Base-by-base conservation (phyloP, 2,888 invertebrate genomes). In the Spodoptera littoralis region DNA sequence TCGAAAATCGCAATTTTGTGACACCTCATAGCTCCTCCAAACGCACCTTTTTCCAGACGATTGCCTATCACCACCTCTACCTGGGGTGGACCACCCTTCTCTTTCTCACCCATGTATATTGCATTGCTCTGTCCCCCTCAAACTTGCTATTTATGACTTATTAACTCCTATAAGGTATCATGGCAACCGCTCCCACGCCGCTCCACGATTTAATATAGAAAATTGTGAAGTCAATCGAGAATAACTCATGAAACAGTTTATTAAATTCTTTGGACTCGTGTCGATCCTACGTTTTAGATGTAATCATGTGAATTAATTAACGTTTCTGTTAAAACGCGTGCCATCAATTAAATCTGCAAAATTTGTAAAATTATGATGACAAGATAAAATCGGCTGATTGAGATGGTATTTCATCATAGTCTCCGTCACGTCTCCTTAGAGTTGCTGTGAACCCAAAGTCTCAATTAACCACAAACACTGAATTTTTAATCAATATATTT, bases 131-230 rank as follows among this genome's bases (percentile, higher is more conserved):
- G 55, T 91, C 90, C 80, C 91, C 72, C 75, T 93, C 81, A 68
- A 80, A 64, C 89, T 79, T 79, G 82, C 90, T 90, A 91, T 93
- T 94, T 93, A 93, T 94, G 94, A 94, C 94, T 94, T 94, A 94
- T 94, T 94, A 94, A 92, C 93, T 93, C 87, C 92, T 93, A 90
- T 89, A 81, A 92, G 93, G 94, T 94, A 94, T 93, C 94, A 92
- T 93, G 87, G 94, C 94, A 94, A 94, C 94, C 88, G 84, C 88
- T 86, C 90, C 88, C 87, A 81, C 81, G 83, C 82, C 65, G 82
- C 74, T 60, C 52, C 55, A 59, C 86, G 90, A 91, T 93, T 93
- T 93, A 94, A 94, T 94, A 93, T 93, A 92, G 91, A 89, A 92
- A 90, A 93, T 93, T 93, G 94, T 90, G 91, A 92, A 93, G 83